Percentiles rank a stretch among this genome's conserved stretches.
Evolutionary conservation across 2,888 invertebrate genomes (phyloP).

Genomic region (Leptopterna dolabrata): DNA sequence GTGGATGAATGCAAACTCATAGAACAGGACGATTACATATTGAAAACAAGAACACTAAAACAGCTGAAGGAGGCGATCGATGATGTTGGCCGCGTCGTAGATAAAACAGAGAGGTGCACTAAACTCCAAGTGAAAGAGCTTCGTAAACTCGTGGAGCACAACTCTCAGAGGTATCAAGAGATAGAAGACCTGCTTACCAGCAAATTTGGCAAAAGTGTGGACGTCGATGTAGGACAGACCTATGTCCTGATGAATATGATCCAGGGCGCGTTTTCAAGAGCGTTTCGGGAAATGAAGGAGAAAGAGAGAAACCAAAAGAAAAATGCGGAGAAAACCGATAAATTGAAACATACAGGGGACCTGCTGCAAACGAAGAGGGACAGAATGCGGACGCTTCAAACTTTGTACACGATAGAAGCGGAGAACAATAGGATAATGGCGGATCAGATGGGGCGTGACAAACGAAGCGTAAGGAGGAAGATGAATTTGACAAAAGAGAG

Average conservation of each 20-base stretch:
- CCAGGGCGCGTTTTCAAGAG: not conserved
- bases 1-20: conserved; percentile 31
- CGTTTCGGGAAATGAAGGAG: not conserved
- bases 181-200: not conserved
- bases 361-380: conserved; percentile 7
- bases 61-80: not conserved
- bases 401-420: conserved; percentile 38
- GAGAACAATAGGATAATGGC: conserved; percentile 26
- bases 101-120: not conserved
- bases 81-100: not conserved
- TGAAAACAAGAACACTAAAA: not conserved
- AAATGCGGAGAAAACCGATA: not conserved
- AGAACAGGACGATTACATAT: conserved; percentile 4
- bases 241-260: conserved; percentile 16
- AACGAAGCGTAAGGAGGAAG: not conserved
- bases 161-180: not conserved
- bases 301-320: not conserved
- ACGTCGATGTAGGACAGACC: conserved; percentile 15
- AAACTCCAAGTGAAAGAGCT: conserved; percentile 6
- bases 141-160: not conserved
- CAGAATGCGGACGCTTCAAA: conserved; percentile 21
- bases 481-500: not conserved
- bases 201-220: not conserved
- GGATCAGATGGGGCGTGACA: not conserved
- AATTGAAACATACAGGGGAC: not conserved